These are phyloP conservation scores for Apogon hyalosoma DNA, from an alignment of 2,797 vertebrate genomes.

Conservation along the genomic window DNA sequence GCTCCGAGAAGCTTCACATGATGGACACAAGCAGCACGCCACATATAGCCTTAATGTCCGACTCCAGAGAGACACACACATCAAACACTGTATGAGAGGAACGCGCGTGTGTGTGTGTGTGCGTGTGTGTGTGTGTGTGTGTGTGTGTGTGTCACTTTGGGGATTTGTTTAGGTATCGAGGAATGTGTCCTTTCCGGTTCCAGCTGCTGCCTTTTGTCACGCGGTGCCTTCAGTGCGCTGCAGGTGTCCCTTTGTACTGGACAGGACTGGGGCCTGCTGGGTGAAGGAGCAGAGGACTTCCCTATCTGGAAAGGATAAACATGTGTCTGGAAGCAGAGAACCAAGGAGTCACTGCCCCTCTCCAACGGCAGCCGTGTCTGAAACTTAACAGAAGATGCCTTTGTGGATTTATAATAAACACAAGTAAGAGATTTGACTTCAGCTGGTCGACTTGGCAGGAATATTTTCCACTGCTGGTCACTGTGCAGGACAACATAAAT, in stretches of 20 bases:
- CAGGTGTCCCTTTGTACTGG: constrained; percentile 2
- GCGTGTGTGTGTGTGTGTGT: neutral
- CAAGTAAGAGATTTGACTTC: neutral
- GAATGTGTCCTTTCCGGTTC: constrained; percentile 20
- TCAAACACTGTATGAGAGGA: constrained; percentile 66
- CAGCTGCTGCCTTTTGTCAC: constrained; percentile 57
- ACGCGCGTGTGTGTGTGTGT: neutral
- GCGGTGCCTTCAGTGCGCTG: neutral
- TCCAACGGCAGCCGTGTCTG: constrained; percentile 3
- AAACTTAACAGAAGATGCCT: constrained; percentile 16
- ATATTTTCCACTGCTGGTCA: constrained; percentile 13
- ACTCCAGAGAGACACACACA: constrained; percentile 48
- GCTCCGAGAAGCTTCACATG: constrained; percentile 76
- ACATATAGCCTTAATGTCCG: constrained; percentile 9
- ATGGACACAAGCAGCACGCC: constrained; percentile 45
- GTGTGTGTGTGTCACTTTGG: neutral
- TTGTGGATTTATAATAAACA: constrained; percentile 37
- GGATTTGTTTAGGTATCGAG: constrained; percentile 31
- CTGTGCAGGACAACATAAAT: constrained; percentile 25
- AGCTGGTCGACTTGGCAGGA: constrained; percentile 5
- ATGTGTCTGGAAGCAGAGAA: neutral
- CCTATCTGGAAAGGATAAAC: too few species aligned
- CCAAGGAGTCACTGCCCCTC: neutral
- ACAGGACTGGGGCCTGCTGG: neutral
- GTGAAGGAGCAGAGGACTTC: too few species aligned